Conservation (phyloP, 2,888 invertebrate genomes). For the Dasypolia templi region DNA sequence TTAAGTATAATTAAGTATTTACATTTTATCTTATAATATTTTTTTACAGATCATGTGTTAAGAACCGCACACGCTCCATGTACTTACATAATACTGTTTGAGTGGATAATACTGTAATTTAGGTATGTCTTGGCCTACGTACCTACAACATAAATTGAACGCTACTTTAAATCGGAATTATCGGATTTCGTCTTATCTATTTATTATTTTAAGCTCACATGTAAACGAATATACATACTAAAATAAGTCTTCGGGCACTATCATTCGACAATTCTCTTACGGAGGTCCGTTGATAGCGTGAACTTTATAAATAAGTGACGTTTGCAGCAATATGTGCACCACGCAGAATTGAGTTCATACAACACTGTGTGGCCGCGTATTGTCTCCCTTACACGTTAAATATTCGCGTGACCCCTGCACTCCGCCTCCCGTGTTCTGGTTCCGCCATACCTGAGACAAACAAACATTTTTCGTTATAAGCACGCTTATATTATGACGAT, state of each 20-base stretch:
- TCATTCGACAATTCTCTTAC: constrained; percentile 62
- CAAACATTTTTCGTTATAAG: constrained; percentile 52
- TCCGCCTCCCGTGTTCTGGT: constrained; percentile 75
- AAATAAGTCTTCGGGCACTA: constrained; percentile 78
- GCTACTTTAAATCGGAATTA: constrained; percentile 66
- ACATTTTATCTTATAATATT: constrained; percentile 59
- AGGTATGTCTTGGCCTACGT: constrained; percentile 47
- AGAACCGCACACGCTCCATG: constrained; percentile 49
- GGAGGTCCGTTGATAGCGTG: constrained; percentile 61
- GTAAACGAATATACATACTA: constrained; percentile 74
- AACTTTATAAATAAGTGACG: constrained; percentile 47
- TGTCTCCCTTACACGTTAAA: constrained; percentile 59
- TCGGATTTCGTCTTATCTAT: constrained; percentile 67
- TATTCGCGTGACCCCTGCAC: constrained; percentile 67
- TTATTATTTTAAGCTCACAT: constrained; percentile 66
- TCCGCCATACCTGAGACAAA: constrained; percentile 84
- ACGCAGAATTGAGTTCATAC: constrained; percentile 65
- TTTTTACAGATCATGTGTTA: constrained; percentile 56
- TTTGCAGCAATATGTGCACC: constrained; percentile 60
- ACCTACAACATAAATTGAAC: constrained; percentile 54
- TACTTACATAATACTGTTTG: constrained; percentile 59
- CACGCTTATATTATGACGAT: neutral
- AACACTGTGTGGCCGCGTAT: constrained; percentile 56
- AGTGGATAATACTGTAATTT: constrained; percentile 61
- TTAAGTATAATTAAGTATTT: constrained; percentile 65